Evolutionary conservation across 2,888 invertebrate species (phyloP).

Genomic region (Rhopalosiphum nymphaeae): DNA sequence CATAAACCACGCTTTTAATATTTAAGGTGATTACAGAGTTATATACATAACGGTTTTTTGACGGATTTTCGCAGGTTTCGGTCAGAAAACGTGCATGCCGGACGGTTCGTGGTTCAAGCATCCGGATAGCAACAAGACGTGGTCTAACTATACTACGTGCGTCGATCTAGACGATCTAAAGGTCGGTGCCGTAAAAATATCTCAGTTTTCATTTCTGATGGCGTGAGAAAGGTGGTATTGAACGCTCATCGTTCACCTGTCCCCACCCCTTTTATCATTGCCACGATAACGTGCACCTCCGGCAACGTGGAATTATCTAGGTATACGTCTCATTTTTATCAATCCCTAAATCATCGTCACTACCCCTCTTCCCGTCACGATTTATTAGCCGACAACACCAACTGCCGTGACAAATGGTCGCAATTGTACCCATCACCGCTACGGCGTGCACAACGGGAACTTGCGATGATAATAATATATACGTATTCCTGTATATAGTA

Average conservation of each 20-base stretch:
- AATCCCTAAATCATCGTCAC: background rate
- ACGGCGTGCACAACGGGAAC: background rate
- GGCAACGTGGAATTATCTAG: background rate
- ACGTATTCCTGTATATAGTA: background rate
- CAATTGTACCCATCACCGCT: background rate
- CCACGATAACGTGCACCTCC: background rate
- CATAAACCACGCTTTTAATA: background rate
- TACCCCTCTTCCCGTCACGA: background rate
- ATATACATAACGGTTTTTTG: background rate
- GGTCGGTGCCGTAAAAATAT: slow-evolving; percentile 63
- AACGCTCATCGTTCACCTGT: background rate
- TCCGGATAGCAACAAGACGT: slow-evolving; percentile 77
- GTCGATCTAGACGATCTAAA: slow-evolving; percentile 79
- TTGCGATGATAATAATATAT: background rate
- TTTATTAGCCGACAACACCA: background rate
- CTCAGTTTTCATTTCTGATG: background rate
- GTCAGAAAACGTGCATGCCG: slow-evolving; percentile 73
- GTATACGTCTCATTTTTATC: background rate
- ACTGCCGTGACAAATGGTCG: slow-evolving; percentile 33
- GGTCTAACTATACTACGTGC: slow-evolving; percentile 89
- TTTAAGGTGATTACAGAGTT: background rate
- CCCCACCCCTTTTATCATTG: background rate
- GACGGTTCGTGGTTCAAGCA: slow-evolving; percentile 79
- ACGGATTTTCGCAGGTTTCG: slow-evolving; percentile 68
- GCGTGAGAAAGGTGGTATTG: background rate